Base-by-base conservation (phyloP, 2,113 vertebrate genomes). In the Parotia lawesii region DNA sequence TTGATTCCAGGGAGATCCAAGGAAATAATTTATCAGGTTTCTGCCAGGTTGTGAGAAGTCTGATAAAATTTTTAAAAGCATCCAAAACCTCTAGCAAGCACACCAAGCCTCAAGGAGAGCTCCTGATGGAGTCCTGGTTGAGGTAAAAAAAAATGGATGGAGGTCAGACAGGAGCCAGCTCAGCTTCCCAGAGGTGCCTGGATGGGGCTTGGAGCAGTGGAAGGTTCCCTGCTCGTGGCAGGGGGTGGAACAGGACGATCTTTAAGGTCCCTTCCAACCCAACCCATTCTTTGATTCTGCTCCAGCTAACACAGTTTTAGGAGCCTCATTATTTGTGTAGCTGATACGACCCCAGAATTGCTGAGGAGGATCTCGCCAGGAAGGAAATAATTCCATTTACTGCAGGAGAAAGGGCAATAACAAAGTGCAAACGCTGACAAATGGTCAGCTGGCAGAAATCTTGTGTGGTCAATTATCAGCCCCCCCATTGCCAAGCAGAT, bases 401-500 rank as follows among this genome's bases (percentile, higher is more conserved):
- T 72, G 74, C 14, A 47, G 62, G 61, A 73, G 51, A 91, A 93
- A 94, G 91, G 67, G 87, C 87, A 92, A 45, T 56, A 91, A 79
- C n/a, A n/a, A 83, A 92, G 85, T 48, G 70, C 50, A 77, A 94
- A 76, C 3, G 3, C 89, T 85, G 79, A 82, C 78, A 75, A 95
- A 61, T 2, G 94, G 95, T 91, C 91, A 95, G 89, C 94, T 95
- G 93, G 95, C 87, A 91, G 73, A 75, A 87, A 44, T 82, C 62
- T 82, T 85, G 61, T 45, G 58, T 93, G 87, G 81, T 85, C 94
- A 80, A 92, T 91, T 79, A 94, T 74, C 71, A 95, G 87, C 56
- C 81, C 71, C 56, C 61, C 35, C 84, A 62, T 77, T 58, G 83
- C 38, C 85, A 64, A 95, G 79, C 96, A 97, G 96, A 89, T 95